Evolutionary conservation across 1,140 invertebrate species (phyloP).

Genomic region (Macrocentrus cingulum): DNA sequence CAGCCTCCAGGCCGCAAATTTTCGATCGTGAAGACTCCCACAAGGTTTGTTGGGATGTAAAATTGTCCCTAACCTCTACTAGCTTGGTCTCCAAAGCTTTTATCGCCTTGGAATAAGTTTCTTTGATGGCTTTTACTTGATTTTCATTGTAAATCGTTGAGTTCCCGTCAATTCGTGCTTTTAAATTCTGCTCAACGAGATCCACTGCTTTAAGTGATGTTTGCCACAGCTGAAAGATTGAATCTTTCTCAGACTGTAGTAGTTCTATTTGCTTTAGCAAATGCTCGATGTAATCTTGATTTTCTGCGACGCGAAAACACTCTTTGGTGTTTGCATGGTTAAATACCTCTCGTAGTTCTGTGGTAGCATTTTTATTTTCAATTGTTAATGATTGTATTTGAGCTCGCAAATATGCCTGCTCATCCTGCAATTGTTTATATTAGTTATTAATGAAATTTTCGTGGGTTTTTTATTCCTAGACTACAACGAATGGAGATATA

Average conservation of each 20-base stretch:
- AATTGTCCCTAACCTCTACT: slow-evolving; percentile 46
- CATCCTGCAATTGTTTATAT: slow-evolving; percentile 36
- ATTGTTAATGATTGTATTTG: slow-evolving; percentile 37
- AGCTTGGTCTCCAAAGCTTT: slow-evolving; percentile 51
- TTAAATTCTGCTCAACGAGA: slow-evolving; percentile 61
- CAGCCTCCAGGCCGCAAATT: slow-evolving; percentile 38
- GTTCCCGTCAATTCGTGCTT: slow-evolving; percentile 47
- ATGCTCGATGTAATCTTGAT: slow-evolving; percentile 41
- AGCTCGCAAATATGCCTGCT: slow-evolving; percentile 43
- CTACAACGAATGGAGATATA: slow-evolving; percentile 13
- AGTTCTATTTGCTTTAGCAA: slow-evolving; percentile 46
- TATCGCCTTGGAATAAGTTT: slow-evolving; percentile 54
- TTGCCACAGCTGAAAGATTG: slow-evolving; percentile 63
- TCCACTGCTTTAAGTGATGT: slow-evolving; percentile 63
- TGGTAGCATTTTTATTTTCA: slow-evolving; percentile 37
- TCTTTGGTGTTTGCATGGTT: slow-evolving; percentile 34
- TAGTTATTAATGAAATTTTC: neutral
- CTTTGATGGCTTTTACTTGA: slow-evolving; percentile 45
- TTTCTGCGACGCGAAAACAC: slow-evolving; percentile 27
- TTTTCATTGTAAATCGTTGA: slow-evolving; percentile 44
- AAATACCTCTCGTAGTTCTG: slow-evolving; percentile 36
- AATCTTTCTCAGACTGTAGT: slow-evolving; percentile 61
- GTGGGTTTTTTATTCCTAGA: slow-evolving; percentile 3
- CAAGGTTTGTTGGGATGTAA: slow-evolving; percentile 45
- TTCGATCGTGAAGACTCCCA: slow-evolving; percentile 45